Conservation (phyloP, 2,888 invertebrate genomes). For the Zygogramma bicolorata region DNA sequence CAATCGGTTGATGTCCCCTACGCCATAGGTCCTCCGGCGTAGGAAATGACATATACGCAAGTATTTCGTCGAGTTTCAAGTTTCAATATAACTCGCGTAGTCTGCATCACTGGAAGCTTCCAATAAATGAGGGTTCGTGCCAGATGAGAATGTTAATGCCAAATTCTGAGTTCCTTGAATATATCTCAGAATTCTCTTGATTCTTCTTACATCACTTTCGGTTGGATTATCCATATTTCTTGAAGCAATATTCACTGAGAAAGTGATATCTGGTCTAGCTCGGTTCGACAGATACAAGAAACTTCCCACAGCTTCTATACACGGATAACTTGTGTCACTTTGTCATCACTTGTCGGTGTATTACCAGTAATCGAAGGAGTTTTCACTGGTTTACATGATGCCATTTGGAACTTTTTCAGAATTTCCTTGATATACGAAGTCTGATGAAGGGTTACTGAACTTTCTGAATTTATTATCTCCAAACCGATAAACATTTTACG, state of each 20-base stretch:
- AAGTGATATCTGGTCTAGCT: neutral
- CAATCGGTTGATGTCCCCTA: conserved; percentile 51
- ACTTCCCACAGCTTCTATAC: neutral
- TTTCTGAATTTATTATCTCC: neutral
- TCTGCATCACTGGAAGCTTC: conserved; percentile 36
- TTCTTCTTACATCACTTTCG: neutral
- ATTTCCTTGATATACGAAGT: neutral
- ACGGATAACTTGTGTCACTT: neutral
- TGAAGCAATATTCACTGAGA: neutral
- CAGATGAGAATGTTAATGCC: no score
- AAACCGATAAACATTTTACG: neutral
- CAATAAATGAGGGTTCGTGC: neutral
- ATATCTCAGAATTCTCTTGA: neutral
- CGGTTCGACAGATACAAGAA: neutral
- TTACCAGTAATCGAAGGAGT: neutral
- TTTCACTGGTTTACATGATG: neutral
- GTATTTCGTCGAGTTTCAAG: conserved; percentile 41
- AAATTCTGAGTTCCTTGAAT: neutral
- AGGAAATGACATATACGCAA: conserved; percentile 41
- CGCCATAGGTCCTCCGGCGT: conserved; percentile 44
- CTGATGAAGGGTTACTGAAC: neutral
- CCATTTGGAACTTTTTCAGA: neutral
- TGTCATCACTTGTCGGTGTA: neutral
- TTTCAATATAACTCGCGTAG: conserved; percentile 26
- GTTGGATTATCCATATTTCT: neutral